Conservation (phyloP, 2,797 vertebrate species). For the Monodelphis domestica region DNA sequence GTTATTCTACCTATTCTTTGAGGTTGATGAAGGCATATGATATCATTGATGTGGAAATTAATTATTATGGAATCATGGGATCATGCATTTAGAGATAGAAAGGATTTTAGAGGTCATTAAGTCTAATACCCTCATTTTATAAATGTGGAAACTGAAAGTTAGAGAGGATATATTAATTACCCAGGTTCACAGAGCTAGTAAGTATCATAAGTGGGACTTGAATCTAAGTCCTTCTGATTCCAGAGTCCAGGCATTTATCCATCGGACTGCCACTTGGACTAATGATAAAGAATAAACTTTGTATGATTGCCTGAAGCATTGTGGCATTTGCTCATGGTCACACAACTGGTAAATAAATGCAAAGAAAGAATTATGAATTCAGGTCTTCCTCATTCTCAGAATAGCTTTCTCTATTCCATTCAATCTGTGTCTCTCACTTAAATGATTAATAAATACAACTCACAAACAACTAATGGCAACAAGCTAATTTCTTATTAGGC, state of each 20-base stretch:
- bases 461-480: neutral
- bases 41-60: neutral
- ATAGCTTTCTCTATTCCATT: neutral
- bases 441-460: constrained; percentile 1
- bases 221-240: neutral
- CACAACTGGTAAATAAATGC: neutral
- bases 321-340: neutral
- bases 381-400: neutral
- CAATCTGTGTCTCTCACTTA: neutral
- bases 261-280: neutral
- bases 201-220: neutral
- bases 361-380: neutral
- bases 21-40: neutral
- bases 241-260: neutral
- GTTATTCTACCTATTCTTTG: neutral
- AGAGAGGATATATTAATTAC: no score
- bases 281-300: neutral
- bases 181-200: no score
- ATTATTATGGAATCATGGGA: neutral
- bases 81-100: neutral
- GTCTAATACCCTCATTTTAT: neutral
- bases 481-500: constrained; percentile 17
- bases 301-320: neutral
- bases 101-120: neutral
- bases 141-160: neutral